Conservation (phyloP, 2,113 vertebrate species). For the Mormoops blainvillei region DNA sequence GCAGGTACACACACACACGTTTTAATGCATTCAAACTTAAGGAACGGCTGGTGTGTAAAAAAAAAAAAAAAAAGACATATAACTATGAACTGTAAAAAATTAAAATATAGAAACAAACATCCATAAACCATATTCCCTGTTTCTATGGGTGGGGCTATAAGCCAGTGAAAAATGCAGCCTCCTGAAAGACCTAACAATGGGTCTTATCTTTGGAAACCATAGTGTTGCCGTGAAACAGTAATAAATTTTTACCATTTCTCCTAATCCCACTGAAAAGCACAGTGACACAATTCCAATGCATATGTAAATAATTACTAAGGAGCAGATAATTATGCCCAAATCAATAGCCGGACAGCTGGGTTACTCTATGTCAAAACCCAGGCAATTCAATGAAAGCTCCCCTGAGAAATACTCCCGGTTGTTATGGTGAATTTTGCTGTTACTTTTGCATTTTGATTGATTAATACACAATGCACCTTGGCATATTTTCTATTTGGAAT, state of each 20-base stretch:
- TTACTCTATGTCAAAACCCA: slow-evolving; percentile 76
- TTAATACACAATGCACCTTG: slow-evolving; percentile 81
- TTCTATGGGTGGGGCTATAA: neutral
- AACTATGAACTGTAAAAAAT: neutral
- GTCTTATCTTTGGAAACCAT: slow-evolving; percentile 50
- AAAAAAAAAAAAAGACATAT: neutral
- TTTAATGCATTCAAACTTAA: neutral
- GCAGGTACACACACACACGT: neutral
- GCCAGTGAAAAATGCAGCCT: neutral
- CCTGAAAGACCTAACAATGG: neutral
- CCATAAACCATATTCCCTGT: neutral
- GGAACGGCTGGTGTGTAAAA: neutral
- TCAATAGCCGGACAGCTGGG: slow-evolving; percentile 81
- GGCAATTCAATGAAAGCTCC: slow-evolving; percentile 75
- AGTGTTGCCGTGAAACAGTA: neutral
- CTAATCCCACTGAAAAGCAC: slow-evolving; percentile 38
- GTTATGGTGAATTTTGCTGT: slow-evolving; percentile 75
- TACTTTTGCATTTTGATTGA: slow-evolving; percentile 82
- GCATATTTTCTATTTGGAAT: slow-evolving; percentile 80
- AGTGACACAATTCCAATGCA: slow-evolving; percentile 69
- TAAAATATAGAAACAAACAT: neutral
- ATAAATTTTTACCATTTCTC: slow-evolving; percentile 47
- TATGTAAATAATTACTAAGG: slow-evolving; percentile 80
- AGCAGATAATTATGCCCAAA: slow-evolving; percentile 81
- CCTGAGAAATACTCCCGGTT: slow-evolving; percentile 76